phyloP scores from a whole-genome alignment of 2,888 invertebrate genomes.

The Amitus sp. region DNA sequence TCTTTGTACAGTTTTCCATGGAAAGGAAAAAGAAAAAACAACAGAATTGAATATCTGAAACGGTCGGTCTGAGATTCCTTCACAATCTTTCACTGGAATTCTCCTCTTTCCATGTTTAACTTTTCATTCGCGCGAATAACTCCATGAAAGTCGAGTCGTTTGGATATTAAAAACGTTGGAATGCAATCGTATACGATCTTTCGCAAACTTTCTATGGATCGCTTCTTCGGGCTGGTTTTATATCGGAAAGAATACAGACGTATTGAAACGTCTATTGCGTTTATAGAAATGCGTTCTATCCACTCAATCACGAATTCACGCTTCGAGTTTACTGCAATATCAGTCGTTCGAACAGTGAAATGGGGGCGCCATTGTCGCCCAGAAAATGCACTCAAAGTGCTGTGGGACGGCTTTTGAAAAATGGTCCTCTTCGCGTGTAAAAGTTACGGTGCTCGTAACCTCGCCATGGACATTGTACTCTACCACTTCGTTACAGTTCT shows the following conservation, averaged over 20 bases:
- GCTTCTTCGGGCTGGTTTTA: too few species aligned
- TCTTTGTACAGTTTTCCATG: background rate
- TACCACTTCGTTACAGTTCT: background rate
- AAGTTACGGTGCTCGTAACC: background rate
- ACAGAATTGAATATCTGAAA: too few species aligned
- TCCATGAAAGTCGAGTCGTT: background rate
- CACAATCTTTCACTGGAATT: background rate
- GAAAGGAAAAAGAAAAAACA: too few species aligned
- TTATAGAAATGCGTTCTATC: slow-evolving; percentile 41
- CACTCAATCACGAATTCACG: slow-evolving; percentile 42
- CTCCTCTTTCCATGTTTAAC: too few species aligned
- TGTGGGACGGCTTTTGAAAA: slow-evolving; percentile 33
- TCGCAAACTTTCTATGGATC: too few species aligned
- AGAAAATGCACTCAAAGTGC: slow-evolving; percentile 25
- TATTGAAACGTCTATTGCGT: too few species aligned
- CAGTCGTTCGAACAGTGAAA: slow-evolving; percentile 30
- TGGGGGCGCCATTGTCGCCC: slow-evolving; percentile 37
- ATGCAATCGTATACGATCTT: too few species aligned
- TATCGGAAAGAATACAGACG: too few species aligned
- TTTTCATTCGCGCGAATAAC: too few species aligned
- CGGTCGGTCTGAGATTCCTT: background rate
- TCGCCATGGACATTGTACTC: background rate
- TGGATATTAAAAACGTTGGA: too few species aligned
- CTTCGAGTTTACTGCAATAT: slow-evolving; percentile 43
- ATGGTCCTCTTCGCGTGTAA: slow-evolving; percentile 21